Conservation (phyloP, 2,113 vertebrate species). For the Pimephales promelas region DNA sequence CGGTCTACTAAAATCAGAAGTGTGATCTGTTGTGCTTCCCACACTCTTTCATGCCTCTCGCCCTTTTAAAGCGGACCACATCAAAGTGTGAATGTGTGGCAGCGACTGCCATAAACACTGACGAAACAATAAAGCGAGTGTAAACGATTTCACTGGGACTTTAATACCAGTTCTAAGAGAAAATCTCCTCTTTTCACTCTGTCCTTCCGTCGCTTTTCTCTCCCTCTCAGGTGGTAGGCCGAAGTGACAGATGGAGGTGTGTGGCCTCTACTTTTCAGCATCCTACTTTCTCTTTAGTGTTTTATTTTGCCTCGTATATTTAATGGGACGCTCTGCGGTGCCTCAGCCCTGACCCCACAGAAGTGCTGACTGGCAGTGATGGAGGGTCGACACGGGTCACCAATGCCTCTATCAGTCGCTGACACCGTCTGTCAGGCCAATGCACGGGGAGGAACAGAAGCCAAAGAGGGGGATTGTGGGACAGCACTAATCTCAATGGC, state of each 20-base stretch:
- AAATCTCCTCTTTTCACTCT: neutral
- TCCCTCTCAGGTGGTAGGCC: neutral
- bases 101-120: slow-evolving; percentile 30
- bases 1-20: slow-evolving; percentile 17
- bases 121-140: slow-evolving; percentile 38
- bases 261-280: slow-evolving; percentile 20
- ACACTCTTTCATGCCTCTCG: slow-evolving; percentile 37
- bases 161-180: slow-evolving; percentile 33
- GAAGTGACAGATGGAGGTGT: slow-evolving; percentile 5
- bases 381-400: slow-evolving; percentile 49
- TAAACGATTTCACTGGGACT: slow-evolving; percentile 26
- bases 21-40: slow-evolving; percentile 50
- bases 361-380: slow-evolving; percentile 53
- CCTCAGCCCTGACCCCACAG: slow-evolving; percentile 48
- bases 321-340: slow-evolving; percentile 49
- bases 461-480: neutral
- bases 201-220: neutral
- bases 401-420: slow-evolving; percentile 42
- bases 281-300: slow-evolving; percentile 34
- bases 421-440: slow-evolving; percentile 37
- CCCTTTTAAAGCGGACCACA: neutral
- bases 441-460: neutral
- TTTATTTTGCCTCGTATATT: slow-evolving; percentile 55
- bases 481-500: slow-evolving; percentile 38
- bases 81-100: slow-evolving; percentile 36